phyloP scores from a whole-genome alignment of 2,888 invertebrate species.

The Furcula furcula region DNA sequence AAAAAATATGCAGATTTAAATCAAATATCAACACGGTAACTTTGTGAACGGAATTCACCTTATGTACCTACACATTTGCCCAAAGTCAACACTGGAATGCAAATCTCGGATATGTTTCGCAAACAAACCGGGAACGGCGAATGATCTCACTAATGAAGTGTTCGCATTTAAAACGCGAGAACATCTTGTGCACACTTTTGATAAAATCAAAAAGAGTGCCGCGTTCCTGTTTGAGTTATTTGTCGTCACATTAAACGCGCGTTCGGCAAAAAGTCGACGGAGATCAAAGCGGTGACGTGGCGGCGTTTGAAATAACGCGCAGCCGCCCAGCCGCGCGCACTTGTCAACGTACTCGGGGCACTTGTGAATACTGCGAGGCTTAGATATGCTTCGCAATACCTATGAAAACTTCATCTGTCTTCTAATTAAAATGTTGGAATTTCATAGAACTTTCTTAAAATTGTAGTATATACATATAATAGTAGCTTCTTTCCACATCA shows the following conservation, averaged over 20 bases:
- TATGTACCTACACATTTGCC: slow-evolving; percentile 19
- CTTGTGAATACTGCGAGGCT: slow-evolving; percentile 26
- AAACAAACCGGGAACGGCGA: slow-evolving; percentile 43
- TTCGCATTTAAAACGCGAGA: slow-evolving; percentile 62
- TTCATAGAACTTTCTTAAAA: neutral
- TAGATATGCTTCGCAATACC: neutral
- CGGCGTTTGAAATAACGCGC: slow-evolving; percentile 68
- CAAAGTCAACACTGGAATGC: slow-evolving; percentile 44
- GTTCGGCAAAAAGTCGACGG: slow-evolving; percentile 69
- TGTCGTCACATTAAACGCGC: slow-evolving; percentile 78
- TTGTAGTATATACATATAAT: too few relatives aligned
- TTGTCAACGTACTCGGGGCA: slow-evolving; percentile 37
- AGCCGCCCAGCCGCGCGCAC: slow-evolving; percentile 49
- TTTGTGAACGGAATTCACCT: too few relatives aligned
- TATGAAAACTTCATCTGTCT: neutral
- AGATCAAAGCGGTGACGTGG: slow-evolving; percentile 74
- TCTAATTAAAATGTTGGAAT: neutral
- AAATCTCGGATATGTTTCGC: slow-evolving; percentile 38
- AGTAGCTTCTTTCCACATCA: too few relatives aligned
- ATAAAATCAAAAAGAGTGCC: slow-evolving; percentile 70
- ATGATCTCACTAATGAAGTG: slow-evolving; percentile 74
- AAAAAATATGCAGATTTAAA: slow-evolving; percentile 7
- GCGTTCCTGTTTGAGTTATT: slow-evolving; percentile 74
- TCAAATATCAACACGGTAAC: slow-evolving; percentile 8
- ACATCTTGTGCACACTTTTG: slow-evolving; percentile 53